A percentile compares a stretch with the other conserved stretches of the same genome.
These are phyloP conservation scores for Drosophila phalerata DNA, from an alignment of 2,888 invertebrate species.

Conservation along the genomic window DNA sequence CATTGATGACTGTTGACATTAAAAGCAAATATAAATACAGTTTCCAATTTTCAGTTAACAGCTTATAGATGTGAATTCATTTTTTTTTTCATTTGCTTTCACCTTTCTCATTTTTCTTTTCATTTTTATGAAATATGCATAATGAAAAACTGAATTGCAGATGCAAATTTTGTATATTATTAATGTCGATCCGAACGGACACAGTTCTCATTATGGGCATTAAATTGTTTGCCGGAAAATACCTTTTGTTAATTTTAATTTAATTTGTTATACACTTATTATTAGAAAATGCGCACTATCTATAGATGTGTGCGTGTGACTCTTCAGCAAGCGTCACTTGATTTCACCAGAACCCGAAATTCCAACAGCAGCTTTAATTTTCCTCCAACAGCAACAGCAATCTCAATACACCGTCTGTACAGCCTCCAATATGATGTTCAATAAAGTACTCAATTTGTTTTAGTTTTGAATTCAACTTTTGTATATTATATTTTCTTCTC, in stretches of 20 bases:
- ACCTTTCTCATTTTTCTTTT: background rate
- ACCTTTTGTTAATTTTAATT: constrained; percentile 78
- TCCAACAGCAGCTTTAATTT: no score
- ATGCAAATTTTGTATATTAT: constrained; percentile 61
- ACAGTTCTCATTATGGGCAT: constrained; percentile 62
- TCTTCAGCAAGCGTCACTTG: no score
- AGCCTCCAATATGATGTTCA: no score
- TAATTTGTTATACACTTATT: constrained; percentile 57
- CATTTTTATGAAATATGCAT: constrained; percentile 35
- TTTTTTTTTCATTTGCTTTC: constrained; percentile 15
- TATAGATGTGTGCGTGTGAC: no score
- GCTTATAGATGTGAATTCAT: constrained; percentile 38
- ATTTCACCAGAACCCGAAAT: no score
- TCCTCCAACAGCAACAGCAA: no score
- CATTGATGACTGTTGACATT: constrained; percentile 81
- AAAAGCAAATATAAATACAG: constrained; percentile 65
- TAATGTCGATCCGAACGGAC: constrained; percentile 51
- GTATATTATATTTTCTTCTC: no score
- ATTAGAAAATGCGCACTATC: no score
- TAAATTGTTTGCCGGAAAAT: constrained; percentile 66
- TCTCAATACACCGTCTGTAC: no score
- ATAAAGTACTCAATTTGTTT: no score
- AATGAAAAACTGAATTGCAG: constrained; percentile 50
- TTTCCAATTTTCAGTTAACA: constrained; percentile 44
- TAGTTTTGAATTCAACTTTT: no score